These are phyloP conservation scores for Ovibos moschatus DNA, from an alignment of 2,113 vertebrate genomes.

Conservation along the genomic window DNA sequence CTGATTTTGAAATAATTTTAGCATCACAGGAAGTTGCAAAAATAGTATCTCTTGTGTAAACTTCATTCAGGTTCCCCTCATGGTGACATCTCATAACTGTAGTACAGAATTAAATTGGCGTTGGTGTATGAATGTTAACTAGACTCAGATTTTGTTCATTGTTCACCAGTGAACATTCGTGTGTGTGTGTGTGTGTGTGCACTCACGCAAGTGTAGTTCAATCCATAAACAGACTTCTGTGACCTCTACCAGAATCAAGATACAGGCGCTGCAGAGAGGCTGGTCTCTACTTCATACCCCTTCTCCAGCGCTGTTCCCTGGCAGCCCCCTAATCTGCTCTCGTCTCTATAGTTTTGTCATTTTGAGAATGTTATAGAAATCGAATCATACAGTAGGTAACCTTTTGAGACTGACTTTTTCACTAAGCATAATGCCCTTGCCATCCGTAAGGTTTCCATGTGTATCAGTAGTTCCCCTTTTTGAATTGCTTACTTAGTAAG, in stretches of 20 bases:
- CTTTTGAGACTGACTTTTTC: not conserved
- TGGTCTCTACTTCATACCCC: not conserved
- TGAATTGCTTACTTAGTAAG: not conserved
- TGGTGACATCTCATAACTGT: not conserved
- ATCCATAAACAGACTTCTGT: not conserved
- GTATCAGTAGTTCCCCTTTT: not conserved
- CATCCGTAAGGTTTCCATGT: not conserved
- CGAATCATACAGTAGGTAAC: not conserved
- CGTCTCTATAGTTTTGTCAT: not conserved
- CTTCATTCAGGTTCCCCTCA: not conserved
- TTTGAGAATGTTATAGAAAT: not conserved
- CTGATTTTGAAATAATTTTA: slow-evolving; percentile 42
- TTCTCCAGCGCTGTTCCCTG: not conserved
- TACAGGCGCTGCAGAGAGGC: not conserved
- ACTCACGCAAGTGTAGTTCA: not conserved
- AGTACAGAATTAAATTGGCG: not conserved
- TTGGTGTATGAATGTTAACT: not conserved
- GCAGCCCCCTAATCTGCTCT: not conserved
- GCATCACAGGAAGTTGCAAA: not conserved
- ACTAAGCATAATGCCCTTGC: not conserved
- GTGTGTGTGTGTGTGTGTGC: not conserved
- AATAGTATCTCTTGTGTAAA: not conserved
- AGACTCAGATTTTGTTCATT: not conserved
- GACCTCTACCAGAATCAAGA: not conserved
- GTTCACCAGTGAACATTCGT: not conserved